Evolutionary conservation across 2,797 vertebrate genomes (phyloP), one percentile per base, ranked within the genome.

Genomic region (Brachyrhaphis roseni): DNA sequence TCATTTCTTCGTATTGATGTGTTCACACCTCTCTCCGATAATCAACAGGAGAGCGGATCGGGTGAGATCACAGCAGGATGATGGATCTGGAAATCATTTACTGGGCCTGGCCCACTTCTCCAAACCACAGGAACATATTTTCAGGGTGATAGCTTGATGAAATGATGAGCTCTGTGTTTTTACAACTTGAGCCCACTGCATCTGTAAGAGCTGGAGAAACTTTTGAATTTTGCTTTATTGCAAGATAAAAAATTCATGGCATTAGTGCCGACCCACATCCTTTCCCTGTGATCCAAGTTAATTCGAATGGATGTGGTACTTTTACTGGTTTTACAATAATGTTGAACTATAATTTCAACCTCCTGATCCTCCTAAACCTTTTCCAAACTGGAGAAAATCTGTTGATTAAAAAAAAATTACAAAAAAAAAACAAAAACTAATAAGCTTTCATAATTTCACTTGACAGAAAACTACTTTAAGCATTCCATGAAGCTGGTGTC

Each of bases 31-130:
- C 89, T 87, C 94, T 91, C 91, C 93, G 92, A 92, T 94, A 94
- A 96, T 96, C 94, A 95, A 94, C 92, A 94, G 89, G 88, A 92
- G 86, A 90, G 90, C 73, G 82, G 89, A 92, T 93, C 89, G 85
- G 90, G 91, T 92, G 90, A 90, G 88, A 95, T 95, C 93, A 88
- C 92, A 94, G 93, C 90, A 83, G 87, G 89, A 93, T 94, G 94
- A 96, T 95, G 91, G 93, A 96, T 95, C 89, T 90, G 86, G 92
- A 91, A 95, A 94, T 95, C 92, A 96, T 96, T 94, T 94, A 96
- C 91, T 95, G 83, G 89, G 92, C 91, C 86, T 89, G 87, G 85
- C 93, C 93, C 87, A 81, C 92, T 86, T 90, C 87, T 87, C 90
- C 87, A 93, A 90, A 94, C 92, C 90, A 51, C 91, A 87, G 79